These are phyloP conservation scores for Xylocopa sonorina DNA, from an alignment of 1,140 invertebrate genomes.

Conservation along the genomic window DNA sequence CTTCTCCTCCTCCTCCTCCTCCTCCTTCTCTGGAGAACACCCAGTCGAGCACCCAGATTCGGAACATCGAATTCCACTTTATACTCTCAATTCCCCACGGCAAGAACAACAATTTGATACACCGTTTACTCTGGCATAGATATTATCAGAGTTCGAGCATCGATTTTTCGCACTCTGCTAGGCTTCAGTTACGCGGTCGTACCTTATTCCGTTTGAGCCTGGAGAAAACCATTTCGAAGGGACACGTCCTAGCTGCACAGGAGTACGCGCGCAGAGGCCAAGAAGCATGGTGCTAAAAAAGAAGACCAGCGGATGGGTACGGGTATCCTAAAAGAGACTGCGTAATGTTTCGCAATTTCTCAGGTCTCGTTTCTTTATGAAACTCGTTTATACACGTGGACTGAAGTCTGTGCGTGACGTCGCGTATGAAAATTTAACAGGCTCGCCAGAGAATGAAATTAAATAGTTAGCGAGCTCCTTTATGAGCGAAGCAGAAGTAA, in stretches of 20 bases:
- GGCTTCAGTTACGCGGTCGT: neutral
- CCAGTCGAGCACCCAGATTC: neutral
- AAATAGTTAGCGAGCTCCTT: constrained; percentile 37
- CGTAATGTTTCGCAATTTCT: constrained; percentile 47
- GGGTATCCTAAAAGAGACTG: constrained; percentile 13
- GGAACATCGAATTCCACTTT: too few relatives aligned
- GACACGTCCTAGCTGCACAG: neutral
- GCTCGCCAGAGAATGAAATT: constrained; percentile 45
- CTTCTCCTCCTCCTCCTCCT: too few relatives aligned
- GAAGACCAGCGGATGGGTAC: too few relatives aligned
- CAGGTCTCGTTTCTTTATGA: constrained; percentile 24
- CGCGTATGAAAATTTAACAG: constrained; percentile 45
- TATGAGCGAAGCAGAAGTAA: constrained; percentile 20
- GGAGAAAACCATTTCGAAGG: constrained; percentile 7
- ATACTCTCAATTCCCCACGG: too few relatives aligned
- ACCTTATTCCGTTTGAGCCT: constrained; percentile 29
- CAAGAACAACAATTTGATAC: too few relatives aligned
- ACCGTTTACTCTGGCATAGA: too few relatives aligned
- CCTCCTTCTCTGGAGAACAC: constrained; percentile 18
- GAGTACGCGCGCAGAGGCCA: neutral
- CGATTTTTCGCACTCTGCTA: too few relatives aligned
- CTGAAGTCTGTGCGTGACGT: constrained; percentile 14
- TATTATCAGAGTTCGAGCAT: too few relatives aligned
- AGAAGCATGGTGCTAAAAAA: too few relatives aligned
- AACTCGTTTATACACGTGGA: constrained; percentile 36